These are phyloP conservation scores for Nibea albiflora DNA, from an alignment of 2,113 vertebrate species.

Conservation along the genomic window DNA sequence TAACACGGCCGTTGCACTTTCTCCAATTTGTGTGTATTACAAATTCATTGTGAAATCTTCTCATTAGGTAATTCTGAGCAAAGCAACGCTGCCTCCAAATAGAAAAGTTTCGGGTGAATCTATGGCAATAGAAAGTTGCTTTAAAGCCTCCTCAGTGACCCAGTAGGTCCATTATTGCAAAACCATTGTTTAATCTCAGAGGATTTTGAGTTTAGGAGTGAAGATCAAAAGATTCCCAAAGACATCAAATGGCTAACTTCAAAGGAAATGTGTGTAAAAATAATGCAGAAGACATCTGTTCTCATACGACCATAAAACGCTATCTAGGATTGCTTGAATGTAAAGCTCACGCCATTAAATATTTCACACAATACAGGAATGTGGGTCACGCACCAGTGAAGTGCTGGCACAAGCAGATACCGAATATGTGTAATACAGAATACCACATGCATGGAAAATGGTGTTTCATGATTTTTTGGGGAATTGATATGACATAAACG, in stretches of 20 bases:
- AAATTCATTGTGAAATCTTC: constrained; percentile 30
- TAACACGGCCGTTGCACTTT: constrained; percentile 23
- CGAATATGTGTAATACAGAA: background rate
- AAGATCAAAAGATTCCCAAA: constrained; percentile 1
- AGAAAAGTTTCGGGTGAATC: constrained; percentile 1
- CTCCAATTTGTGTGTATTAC: constrained; percentile 46
- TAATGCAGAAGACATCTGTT: background rate
- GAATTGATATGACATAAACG: background rate
- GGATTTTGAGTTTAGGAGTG: background rate
- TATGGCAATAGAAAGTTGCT: background rate
- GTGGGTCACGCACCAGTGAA: constrained; percentile 3
- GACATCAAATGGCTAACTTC: background rate
- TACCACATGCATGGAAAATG: background rate
- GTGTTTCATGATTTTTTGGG: no score
- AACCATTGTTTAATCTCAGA: constrained; percentile 9
- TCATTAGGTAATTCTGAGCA: constrained; percentile 16
- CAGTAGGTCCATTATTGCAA: background rate
- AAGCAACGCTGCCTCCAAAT: background rate
- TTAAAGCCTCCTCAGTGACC: background rate
- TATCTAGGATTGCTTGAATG: constrained; percentile 3
- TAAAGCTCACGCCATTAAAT: background rate
- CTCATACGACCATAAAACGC: background rate
- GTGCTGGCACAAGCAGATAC: constrained; percentile 18
- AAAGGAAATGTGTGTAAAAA: background rate
- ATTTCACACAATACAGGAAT: background rate